Base-by-base conservation (phyloP, 2,888 invertebrate genomes). In the Noctua pronuba region DNA sequence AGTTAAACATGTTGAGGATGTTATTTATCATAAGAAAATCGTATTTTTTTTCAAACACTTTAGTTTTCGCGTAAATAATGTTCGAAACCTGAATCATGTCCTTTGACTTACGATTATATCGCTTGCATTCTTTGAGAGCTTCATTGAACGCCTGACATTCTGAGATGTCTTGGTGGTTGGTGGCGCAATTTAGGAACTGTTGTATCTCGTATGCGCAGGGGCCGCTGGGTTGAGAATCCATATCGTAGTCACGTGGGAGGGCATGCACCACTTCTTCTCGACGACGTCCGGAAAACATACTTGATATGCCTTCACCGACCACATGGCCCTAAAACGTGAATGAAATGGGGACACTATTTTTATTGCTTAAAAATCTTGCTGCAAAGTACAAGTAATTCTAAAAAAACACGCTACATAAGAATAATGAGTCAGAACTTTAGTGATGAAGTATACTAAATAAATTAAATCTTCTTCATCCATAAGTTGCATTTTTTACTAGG, bases 71-170 rank as follows among this genome's bases (percentile, higher is more conserved):
- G 38, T 38, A 38, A 6, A 38, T 7, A 38, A 38, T 38, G 38
- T 58, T 46, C 52, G 24, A 52, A 52, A n/a, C n/a, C 52, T 52
- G 24, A 24, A 52, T 52, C 13, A 38, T 64, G 24, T 58, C 11
- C n/a, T 49, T 44, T n/a, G 73, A 94, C 94, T 67, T 93, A 98
- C 98, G 97, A 95, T 98, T 97, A 86, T 98, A 97, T 88, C 97
- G 93, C 95, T 99, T 99, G 98, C 99, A 99, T 92, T 99, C 98
- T 91, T 98, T 98, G 80, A 99, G 97, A 49, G 99, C 99, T 92
- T 99, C 99, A 92, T 99, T 99, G 95, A 99, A 99, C 70, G 98
- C 99, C 92, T 99, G 98, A 94, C 99, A 99, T 66, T 99, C 97
- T 10, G 98, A 97, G 82, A 99, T 94, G 94, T 99, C 99, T 0